Percentiles rank a stretch among this genome's conserved stretches.
These are phyloP conservation scores for Solenopsis invicta DNA, from an alignment of 1,140 invertebrate genomes.

Conservation along the genomic window DNA sequence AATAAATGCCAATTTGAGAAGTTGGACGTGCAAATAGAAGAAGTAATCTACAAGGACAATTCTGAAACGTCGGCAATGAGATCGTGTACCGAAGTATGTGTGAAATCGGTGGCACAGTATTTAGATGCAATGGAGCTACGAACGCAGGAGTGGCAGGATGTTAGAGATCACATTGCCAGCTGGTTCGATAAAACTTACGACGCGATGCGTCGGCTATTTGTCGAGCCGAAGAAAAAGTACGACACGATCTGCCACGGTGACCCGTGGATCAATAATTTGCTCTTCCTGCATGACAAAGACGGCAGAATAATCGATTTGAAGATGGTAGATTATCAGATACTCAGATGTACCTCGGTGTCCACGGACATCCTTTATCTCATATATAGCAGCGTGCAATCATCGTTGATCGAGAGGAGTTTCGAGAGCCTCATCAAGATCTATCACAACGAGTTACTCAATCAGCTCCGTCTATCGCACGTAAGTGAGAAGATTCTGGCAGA, in stretches of 20 bases:
- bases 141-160: constrained; percentile 45
- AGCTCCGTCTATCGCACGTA: constrained; percentile 58
- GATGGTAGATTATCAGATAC: constrained; percentile 84
- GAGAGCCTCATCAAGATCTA: constrained; percentile 80
- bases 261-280: constrained; percentile 84
- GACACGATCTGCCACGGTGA: constrained; percentile 84
- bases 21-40: constrained; percentile 67
- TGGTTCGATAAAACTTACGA: constrained; percentile 50
- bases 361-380: constrained; percentile 82
- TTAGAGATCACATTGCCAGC: background rate
- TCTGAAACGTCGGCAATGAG: constrained; percentile 27
- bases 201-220: constrained; percentile 50
- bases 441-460: constrained; percentile 70
- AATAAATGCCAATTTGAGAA: constrained; percentile 74
- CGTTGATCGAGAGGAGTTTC: constrained; percentile 76
- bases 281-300: constrained; percentile 78
- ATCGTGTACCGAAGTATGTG: constrained; percentile 48
- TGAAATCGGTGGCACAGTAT: constrained; percentile 57
- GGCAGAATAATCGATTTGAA: constrained; percentile 72
- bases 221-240: constrained; percentile 63
- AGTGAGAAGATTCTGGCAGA: constrained; percentile 48
- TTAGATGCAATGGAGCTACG: constrained; percentile 67
- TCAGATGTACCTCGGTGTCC: constrained; percentile 77
- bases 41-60: constrained; percentile 70
- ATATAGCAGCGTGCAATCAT: constrained; percentile 78